Percentiles rank a stretch among this genome's conserved stretches.
phyloP scores from a whole-genome alignment of 2,113 vertebrate species.

The Ellobius talpinus region DNA sequence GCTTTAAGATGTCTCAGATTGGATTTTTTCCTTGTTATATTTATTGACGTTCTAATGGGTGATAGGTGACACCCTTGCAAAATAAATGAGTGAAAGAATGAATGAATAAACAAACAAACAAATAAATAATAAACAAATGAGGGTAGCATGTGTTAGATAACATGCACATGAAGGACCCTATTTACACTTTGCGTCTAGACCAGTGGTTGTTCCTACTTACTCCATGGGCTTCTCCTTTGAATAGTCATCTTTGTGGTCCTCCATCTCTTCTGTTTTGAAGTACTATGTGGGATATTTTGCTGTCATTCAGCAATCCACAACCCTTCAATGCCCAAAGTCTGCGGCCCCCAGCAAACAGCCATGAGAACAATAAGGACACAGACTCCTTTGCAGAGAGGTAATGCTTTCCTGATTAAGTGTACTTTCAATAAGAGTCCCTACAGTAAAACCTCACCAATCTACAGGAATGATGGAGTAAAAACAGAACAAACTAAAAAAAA shows the following conservation, averaged over 20 bases:
- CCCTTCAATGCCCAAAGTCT: conserved; percentile 99
- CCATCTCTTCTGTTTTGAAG: conserved; percentile 82
- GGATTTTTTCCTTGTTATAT: not conserved
- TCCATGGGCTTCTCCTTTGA: conserved; percentile 87
- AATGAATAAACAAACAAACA: not conserved
- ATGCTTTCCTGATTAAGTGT: conserved; percentile 83
- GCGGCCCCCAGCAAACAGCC: conserved; percentile 98
- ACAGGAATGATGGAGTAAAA: not conserved
- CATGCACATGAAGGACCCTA: not conserved
- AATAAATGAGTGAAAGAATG: not conserved
- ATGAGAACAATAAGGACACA: conserved; percentile 90
- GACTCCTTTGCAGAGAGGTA: conserved; percentile 89
- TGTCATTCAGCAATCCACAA: conserved; percentile 91
- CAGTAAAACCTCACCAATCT: conserved; percentile 78
- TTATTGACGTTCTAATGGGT: not conserved
- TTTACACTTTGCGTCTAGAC: not conserved
- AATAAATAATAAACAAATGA: not conserved
- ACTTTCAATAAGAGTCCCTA: not conserved
- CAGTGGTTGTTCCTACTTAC: not conserved
- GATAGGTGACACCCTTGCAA: not conserved
- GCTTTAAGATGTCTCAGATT: not conserved
- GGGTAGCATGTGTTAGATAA: not conserved
- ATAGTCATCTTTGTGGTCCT: conserved; percentile 75
- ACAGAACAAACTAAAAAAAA: not conserved
- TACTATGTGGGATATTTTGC: conserved; percentile 85